Evolutionary conservation across 2,113 vertebrate genomes (phyloP), one percentile per base, ranked within the genome.

Genomic region (Aptenodytes patagonicus): DNA sequence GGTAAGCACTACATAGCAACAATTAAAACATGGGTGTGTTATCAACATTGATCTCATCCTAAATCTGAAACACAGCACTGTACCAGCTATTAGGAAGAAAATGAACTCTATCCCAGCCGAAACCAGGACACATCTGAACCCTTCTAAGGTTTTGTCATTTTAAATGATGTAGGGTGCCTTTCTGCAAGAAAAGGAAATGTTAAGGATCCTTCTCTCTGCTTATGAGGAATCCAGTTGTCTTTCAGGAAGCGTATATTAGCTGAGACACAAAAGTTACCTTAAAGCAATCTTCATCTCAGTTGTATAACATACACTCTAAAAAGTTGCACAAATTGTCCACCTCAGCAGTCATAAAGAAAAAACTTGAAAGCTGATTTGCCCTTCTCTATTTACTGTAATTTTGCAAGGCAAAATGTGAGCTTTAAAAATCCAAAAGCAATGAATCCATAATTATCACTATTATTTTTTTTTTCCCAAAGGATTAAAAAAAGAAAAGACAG

Each of bases 321-420:
- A 92, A 73, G 85, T 91, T 91, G 94, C n/a, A 87, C 46, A 96
- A 97, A 95, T 80, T 91, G 47, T 84, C 49, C 42, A 75, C 76
- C 57, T 95, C 81, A 84, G 62, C 82, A 96, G 79, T 89, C 73
- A 55, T 25, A 73, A 92, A 81, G 68, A 79, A 95, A 95, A 85
- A 90, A 25, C 8, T 61, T 72, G 54, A 83, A 40, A 62, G 81
- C 70, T 84, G 54, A 73, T 58, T 91, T 88, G 8, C 65, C 46
- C 38, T 92, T 82, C 61, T 75, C 58, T 93, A 91, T 95, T 95
- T 92, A 84, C 42, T 95, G 38, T 81, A 94, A 55, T 88, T 83
- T 68, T 97, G 14, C 38, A 42, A 80, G 44, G 36, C 6, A 93
- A 94, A 93, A 94, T 90, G 64, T 44, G 36, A 96, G 83, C 44